A percentile compares a stretch with the other conserved stretches of the same genome.
Evolutionary conservation across 2,888 invertebrate genomes (phyloP).

Genomic region (Ditula angustiorana): DNA sequence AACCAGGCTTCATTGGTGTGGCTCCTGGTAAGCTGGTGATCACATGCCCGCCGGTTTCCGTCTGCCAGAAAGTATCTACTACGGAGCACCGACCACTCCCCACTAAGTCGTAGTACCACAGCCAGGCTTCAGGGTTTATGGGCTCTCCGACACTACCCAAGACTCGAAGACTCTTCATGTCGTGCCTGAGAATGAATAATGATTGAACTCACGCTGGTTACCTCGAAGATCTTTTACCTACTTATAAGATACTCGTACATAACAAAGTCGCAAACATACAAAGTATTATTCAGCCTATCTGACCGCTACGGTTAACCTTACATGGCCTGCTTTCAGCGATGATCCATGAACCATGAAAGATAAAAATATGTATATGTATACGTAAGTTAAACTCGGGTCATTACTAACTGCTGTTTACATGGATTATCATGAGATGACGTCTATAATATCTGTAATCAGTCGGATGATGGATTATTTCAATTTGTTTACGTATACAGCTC

Average conservation of each 20-base stretch:
- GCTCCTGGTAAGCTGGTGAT: conserved; percentile 98
- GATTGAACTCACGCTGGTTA: not conserved
- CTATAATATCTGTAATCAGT: not conserved
- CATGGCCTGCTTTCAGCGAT: not conserved
- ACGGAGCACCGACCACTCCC: conserved; percentile 95
- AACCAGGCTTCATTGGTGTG: conserved; percentile 98
- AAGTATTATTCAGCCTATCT: not conserved
- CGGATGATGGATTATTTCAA: not conserved
- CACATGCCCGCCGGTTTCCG: conserved; percentile 99
- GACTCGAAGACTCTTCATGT: conserved; percentile 89
- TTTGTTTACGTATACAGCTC: not conserved
- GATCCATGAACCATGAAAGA: too few species aligned
- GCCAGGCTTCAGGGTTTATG: conserved; percentile 99
- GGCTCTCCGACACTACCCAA: conserved; percentile 99
- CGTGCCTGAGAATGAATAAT: conserved; percentile 81
- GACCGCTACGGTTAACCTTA: not conserved
- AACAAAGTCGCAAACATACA: not conserved
- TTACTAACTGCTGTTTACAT: conserved; percentile 10
- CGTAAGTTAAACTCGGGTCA: not conserved
- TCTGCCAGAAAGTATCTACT: conserved; percentile 99
- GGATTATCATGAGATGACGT: not conserved
- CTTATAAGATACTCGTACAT: not conserved
- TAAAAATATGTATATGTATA: not conserved
- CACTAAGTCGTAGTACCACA: conserved; percentile 95
- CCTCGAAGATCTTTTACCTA: too few species aligned